Percentiles rank a stretch among this genome's conserved stretches.
Evolutionary conservation across 2,113 vertebrate species (phyloP).

Genomic region (Microtus montanus): DNA sequence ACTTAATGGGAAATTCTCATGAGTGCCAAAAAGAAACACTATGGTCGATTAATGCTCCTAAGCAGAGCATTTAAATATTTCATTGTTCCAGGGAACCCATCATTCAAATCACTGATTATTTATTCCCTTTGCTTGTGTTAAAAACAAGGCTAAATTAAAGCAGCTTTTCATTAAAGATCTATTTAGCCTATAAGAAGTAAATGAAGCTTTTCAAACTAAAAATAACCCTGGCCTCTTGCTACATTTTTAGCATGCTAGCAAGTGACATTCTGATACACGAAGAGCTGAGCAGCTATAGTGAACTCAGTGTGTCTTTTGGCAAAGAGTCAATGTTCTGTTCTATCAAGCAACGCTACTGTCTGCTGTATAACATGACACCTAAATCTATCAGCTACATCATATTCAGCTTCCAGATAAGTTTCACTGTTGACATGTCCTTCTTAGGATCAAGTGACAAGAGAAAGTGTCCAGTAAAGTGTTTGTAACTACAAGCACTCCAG

Average conservation of each 20-base stretch:
- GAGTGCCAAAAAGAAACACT: conserved; percentile 59
- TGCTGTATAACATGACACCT: conserved; percentile 60
- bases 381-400: conserved; percentile 65
- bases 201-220: conserved; percentile 71
- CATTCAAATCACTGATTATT: conserved; percentile 71
- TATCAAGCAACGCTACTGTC: conserved; percentile 61
- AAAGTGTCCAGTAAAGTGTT: conserved; percentile 67
- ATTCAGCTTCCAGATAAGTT: conserved; percentile 53
- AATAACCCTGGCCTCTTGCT: conserved; percentile 61
- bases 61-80: conserved; percentile 70
- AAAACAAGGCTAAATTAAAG: conserved; percentile 71
- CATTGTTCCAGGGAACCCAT: conserved; percentile 64
- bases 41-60: conserved; percentile 63
- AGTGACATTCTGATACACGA: conserved; percentile 52
- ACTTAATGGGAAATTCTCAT: conserved; percentile 61
- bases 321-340: conserved; percentile 57
- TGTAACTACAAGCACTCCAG: conserved; percentile 33
- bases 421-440: conserved; percentile 64
- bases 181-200: conserved; percentile 59
- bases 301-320: conserved; percentile 51
- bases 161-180: conserved; percentile 67
- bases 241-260: conserved; percentile 66
- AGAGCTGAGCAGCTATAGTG: conserved; percentile 49
- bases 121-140: conserved; percentile 53
- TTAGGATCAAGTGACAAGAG: conserved; percentile 65